Evolutionary conservation across 2,888 invertebrate species (phyloP), one percentile per base, ranked within the genome.

Genomic region (Ectemnius cavifrons): DNA sequence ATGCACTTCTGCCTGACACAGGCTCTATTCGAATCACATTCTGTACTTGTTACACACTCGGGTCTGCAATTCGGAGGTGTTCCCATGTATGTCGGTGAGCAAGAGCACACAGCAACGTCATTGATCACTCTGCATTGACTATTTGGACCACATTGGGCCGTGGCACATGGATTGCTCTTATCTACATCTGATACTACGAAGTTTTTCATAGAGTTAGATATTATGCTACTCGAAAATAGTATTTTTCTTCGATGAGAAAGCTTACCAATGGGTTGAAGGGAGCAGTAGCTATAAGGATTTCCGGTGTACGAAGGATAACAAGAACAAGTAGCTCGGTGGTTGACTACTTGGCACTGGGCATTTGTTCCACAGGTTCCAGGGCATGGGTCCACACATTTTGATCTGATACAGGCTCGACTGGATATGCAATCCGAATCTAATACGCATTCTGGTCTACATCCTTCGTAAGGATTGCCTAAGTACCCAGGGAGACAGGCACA

Each of bases 211-310:
- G 37, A 37, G 11, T 37, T 37, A 37, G 11, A 4, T 37, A 37
- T 23, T 11, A 37, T 8, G 37, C 8, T 37, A 37, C 3, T 11
- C 4, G 16, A 6, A 37, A 28, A 8, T 2, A 23, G 14, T 2
- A 4, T 37, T 23, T 45, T 13, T 11, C 14, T 1, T 49, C 6
- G n/a, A 8, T 37, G 8, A 2, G 5, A 16, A 52, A 20, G 78
- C 85, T 85, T 83, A 86, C 86, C 77, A 65, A 49, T 14, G 5
- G 68, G 61, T 27, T 71, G 71, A 6, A 94, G 92, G 1, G 92
- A 90, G 86, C 96, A 96, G 81, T 92, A 94, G 79, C 92, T 94
- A 87, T 96, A 96, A n/a, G 97, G 96, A 92, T 97, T 95, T n/a
- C 76, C 76, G 8, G 76, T 67, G 60, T 67, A 76, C 14, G 70